A percentile compares a stretch with the other conserved stretches of the same genome.
Conservation (phyloP, 1,140 invertebrate species). For the Anastatus disparis region DNA sequence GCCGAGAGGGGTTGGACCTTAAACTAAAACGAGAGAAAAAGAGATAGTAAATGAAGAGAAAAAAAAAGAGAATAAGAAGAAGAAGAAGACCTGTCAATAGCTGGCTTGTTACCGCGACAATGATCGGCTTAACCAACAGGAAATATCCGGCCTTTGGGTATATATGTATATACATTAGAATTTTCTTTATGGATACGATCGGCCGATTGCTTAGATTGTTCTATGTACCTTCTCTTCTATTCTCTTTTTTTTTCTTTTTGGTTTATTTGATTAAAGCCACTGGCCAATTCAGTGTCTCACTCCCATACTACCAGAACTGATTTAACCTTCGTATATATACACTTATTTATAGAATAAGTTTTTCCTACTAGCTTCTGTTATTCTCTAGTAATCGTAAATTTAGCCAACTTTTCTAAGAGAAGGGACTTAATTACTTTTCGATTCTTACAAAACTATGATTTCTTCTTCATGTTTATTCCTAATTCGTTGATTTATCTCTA, state of each 20-base stretch:
- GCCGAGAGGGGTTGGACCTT: too few species aligned
- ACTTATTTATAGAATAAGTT: background rate
- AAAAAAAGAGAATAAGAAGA: too few species aligned
- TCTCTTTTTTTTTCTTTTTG: background rate
- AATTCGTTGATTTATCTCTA: too few species aligned
- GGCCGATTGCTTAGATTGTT: constrained; percentile 48
- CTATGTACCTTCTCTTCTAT: background rate
- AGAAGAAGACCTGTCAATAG: constrained; percentile 43
- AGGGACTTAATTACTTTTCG: constrained; percentile 12
- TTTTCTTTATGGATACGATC: too few species aligned
- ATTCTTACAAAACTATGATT: too few species aligned
- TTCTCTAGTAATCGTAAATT: too few species aligned
- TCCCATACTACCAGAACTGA: background rate
- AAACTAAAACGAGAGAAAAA: too few species aligned
- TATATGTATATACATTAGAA: too few species aligned
- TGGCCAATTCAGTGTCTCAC: background rate
- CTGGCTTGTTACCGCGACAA: constrained; percentile 46
- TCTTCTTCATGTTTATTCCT: too few species aligned
- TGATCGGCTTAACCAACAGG: constrained; percentile 42
- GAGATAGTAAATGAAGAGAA: too few species aligned
- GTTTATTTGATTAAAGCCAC: background rate
- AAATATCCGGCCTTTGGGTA: constrained; percentile 33
- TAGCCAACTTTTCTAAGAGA: background rate
- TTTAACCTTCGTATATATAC: background rate
- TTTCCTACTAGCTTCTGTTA: too few species aligned